phyloP scores from a whole-genome alignment of 2,797 vertebrate species.

The Ciconia nigra region DNA sequence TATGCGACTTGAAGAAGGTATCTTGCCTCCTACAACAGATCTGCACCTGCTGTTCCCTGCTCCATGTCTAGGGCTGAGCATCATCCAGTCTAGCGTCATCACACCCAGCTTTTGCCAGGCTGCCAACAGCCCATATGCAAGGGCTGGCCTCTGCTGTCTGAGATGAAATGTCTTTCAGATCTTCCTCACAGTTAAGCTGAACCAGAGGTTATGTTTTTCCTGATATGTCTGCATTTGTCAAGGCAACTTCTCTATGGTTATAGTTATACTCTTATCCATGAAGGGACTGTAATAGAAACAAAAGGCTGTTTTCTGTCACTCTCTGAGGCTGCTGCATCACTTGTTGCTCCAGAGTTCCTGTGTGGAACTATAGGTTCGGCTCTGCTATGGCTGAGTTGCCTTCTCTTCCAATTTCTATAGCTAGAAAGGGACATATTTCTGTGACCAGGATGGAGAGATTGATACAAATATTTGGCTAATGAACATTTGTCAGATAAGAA shows the following conservation, averaged over 20 bases:
- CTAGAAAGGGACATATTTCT: not conserved
- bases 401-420: not conserved
- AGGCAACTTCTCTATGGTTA: not conserved
- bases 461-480: not conserved
- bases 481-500: not conserved
- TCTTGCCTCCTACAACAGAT: not conserved
- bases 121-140: slow-evolving; percentile 14
- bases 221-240: not conserved
- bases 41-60: not conserved
- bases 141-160: not conserved
- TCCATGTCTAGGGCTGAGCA: not conserved
- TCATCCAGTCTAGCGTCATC: not conserved
- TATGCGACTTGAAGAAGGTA: not conserved
- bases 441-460: not conserved
- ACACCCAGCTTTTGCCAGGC: not conserved
- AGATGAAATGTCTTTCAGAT: not conserved
- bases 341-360: not conserved
- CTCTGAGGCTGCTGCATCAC: not conserved
- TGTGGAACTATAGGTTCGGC: not conserved
- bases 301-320: not conserved
- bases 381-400: not conserved
- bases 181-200: not conserved
- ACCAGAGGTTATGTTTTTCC: slow-evolving; percentile 8
- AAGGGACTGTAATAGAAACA: not conserved
- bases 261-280: not conserved